A percentile compares a stretch with the other conserved stretches of the same genome.
These are phyloP conservation scores for Haliclona indistincta DNA, from an alignment of 37 sponge, comb jelly and placozoan genomes.

Conservation along the genomic window DNA sequence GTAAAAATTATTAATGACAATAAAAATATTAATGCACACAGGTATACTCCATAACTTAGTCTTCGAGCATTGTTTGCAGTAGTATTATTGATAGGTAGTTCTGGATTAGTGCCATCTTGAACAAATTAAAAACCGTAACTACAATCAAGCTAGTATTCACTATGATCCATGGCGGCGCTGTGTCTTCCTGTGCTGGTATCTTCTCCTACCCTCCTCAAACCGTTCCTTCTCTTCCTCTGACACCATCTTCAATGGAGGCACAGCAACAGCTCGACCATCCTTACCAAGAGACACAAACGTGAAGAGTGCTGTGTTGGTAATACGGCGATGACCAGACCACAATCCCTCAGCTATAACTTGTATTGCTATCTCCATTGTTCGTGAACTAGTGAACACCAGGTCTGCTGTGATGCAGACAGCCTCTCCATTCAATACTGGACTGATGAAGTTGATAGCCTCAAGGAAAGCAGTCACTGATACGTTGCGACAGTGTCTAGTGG, in stretches of 20 bases:
- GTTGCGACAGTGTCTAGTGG: conserved; percentile 60
- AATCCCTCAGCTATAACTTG: conserved; percentile 58
- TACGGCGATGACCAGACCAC: conserved; percentile 19
- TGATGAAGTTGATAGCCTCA: conserved; percentile 85
- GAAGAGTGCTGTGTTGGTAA: conserved; percentile 78
- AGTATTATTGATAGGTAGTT: too few species aligned
- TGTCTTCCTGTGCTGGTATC: conserved; percentile 57
- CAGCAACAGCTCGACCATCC: conserved; percentile 18
- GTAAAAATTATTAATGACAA: too few species aligned
- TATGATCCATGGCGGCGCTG: too few species aligned
- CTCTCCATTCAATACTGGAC: conserved; percentile 71
- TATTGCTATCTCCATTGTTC: conserved; percentile 75
- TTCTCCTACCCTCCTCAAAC: conserved; percentile 50
- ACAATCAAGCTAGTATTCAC: too few species aligned
- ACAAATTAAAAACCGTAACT: too few species aligned
- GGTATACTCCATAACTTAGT: too few species aligned
- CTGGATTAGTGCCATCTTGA: too few species aligned
- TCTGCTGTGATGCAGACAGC: conserved; percentile 71
- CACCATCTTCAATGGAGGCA: conserved; percentile 54
- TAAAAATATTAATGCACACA: too few species aligned
- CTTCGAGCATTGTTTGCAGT: too few species aligned
- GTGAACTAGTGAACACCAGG: conserved; percentile 55
- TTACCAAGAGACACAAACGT: conserved; percentile 83
- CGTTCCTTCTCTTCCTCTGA: conserved; percentile 52
- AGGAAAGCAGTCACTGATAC: conserved; percentile 78